phyloP scores from a whole-genome alignment of 2,113 vertebrate species.

The Arvicanthis niloticus region DNA sequence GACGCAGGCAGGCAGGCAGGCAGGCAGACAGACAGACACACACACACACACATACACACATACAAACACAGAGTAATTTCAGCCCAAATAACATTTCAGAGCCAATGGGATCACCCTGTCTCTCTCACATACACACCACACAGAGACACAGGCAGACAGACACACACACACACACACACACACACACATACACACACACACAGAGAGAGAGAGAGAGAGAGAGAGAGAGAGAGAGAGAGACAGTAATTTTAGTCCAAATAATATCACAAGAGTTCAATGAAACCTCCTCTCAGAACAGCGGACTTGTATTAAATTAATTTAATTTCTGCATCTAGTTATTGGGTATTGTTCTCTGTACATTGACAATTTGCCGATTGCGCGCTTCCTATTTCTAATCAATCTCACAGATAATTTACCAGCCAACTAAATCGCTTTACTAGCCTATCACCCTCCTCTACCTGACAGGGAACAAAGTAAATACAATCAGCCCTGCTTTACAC shows the following conservation, averaged over 20 bases:
- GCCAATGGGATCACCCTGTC: constrained; percentile 58
- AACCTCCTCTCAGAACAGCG: constrained; percentile 53
- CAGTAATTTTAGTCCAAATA: constrained; percentile 63
- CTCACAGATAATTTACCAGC: constrained; percentile 81
- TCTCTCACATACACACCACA: background rate
- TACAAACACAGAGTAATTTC: background rate
- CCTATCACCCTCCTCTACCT: constrained; percentile 65
- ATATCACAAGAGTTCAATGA: constrained; percentile 66
- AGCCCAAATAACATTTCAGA: background rate
- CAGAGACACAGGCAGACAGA: background rate
- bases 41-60: background rate
- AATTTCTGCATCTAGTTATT: constrained; percentile 72
- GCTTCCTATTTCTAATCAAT: constrained; percentile 81
- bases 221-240: no score
- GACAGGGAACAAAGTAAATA: constrained; percentile 79
- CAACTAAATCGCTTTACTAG: constrained; percentile 80
- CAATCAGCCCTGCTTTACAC: constrained; percentile 77
- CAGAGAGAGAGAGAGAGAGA: no score
- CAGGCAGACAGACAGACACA: background rate
- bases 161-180: background rate
- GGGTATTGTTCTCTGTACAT: constrained; percentile 73
- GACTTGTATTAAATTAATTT: constrained; percentile 70
- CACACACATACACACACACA: background rate
- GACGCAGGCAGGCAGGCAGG: background rate
- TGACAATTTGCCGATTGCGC: constrained; percentile 76